Evolutionary conservation across 2,113 vertebrate genomes (phyloP).

Genomic region (Anser brachyrhynchus): DNA sequence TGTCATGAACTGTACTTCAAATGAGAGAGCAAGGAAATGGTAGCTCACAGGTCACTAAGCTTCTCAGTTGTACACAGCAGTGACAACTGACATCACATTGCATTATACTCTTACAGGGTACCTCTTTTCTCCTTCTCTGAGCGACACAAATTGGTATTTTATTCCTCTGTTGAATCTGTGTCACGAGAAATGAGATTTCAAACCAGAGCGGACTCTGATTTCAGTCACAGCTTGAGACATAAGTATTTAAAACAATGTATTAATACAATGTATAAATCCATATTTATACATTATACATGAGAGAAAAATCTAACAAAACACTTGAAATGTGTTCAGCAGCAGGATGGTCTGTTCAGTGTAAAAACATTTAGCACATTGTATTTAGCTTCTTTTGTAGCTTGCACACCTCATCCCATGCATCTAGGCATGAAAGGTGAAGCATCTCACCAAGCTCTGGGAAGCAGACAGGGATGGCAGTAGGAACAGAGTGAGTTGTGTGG

Average conservation of each 20-base stretch:
- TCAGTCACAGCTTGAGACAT: not conserved
- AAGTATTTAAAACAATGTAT: conserved; percentile 5
- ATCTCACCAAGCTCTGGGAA: not conserved
- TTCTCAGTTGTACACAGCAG: conserved; percentile 23
- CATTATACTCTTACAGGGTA: not conserved
- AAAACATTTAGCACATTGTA: not conserved
- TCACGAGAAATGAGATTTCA: not conserved
- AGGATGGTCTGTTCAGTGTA: not conserved
- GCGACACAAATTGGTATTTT: not conserved
- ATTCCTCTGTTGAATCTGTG: not conserved
- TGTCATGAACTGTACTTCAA: not conserved
- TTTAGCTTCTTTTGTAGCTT: not conserved
- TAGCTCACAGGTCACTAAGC: conserved; percentile 11
- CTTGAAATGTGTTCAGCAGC: not conserved
- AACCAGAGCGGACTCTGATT: not conserved
- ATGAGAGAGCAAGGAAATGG: not conserved
- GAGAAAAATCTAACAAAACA: not conserved
- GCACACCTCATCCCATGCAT: not conserved
- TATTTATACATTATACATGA: not conserved
- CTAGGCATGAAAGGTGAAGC: not conserved
- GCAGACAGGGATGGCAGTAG: not conserved
- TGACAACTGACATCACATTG: not conserved
- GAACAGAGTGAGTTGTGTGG: not conserved
- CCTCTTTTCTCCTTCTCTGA: not conserved
- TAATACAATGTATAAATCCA: not conserved